These are phyloP conservation scores for Copsychus sechellarum DNA, from an alignment of 2,113 vertebrate genomes.

Conservation along the genomic window DNA sequence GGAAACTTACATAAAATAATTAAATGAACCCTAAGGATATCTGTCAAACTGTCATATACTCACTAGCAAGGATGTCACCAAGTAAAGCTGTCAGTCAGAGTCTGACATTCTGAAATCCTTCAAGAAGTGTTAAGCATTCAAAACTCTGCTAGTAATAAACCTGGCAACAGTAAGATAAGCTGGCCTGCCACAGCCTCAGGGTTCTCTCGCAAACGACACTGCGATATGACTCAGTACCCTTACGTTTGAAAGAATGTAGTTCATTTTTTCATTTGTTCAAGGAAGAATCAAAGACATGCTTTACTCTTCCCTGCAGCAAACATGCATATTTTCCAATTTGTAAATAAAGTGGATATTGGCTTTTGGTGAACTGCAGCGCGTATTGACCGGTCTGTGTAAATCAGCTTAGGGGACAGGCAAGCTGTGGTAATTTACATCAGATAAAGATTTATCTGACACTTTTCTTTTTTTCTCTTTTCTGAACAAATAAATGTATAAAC, in stretches of 20 bases:
- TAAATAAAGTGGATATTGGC: neutral
- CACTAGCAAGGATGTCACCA: neutral
- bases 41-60: slow-evolving; percentile 42
- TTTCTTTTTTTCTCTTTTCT: neutral
- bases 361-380: neutral
- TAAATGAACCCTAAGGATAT: slow-evolving; percentile 22
- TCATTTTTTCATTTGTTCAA: neutral
- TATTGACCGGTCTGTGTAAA: slow-evolving; percentile 13
- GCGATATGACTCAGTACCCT: neutral
- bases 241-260: neutral
- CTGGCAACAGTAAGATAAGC: slow-evolving; percentile 16
- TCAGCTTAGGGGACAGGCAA: neutral
- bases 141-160: slow-evolving; percentile 43
- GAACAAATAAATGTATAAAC: neutral
- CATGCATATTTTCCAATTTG: slow-evolving; percentile 6
- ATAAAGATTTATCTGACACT: neutral
- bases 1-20: slow-evolving; percentile 28
- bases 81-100: slow-evolving; percentile 50
- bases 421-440: neutral
- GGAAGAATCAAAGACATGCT: neutral
- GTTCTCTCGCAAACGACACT: slow-evolving; percentile 14
- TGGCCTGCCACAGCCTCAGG: neutral
- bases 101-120: slow-evolving; percentile 51
- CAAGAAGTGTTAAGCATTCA: slow-evolving; percentile 38
- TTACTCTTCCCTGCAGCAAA: neutral